A percentile compares a stretch with the other conserved stretches of the same genome.
Conservation (phyloP, 2,888 invertebrate genomes). For the Cryptus armator region DNA sequence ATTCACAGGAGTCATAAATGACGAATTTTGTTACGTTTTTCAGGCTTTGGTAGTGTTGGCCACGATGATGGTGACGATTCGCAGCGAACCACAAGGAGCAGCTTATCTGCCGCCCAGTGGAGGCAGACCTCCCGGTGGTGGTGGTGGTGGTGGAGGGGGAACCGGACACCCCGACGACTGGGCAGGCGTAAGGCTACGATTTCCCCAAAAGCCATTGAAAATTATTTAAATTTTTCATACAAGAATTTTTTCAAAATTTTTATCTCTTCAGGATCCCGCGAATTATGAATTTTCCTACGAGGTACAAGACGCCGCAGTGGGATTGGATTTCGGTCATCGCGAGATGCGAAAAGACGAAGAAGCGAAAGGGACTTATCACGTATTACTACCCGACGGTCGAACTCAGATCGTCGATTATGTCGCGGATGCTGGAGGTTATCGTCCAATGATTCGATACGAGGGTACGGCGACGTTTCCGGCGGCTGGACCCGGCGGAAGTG, state of each 20-base stretch:
- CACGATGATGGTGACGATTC: conserved; percentile 84
- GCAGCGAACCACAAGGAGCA: conserved; percentile 85
- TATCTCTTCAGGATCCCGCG: conserved; percentile 86
- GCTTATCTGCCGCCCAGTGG: conserved; percentile 87
- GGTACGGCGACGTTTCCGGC: conserved; percentile 83
- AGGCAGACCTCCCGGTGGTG: conserved; percentile 71
- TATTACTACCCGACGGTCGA: conserved; percentile 88
- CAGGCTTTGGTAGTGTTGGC: conserved; percentile 75
- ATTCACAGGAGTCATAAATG: neutral
- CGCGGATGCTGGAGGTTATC: conserved; percentile 88
- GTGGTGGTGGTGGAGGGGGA: conserved; percentile 67
- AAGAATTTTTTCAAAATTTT: neutral
- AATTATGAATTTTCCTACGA: conserved; percentile 89
- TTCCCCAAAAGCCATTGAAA: neutral
- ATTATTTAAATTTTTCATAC: neutral
- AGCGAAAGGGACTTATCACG: conserved; percentile 89
- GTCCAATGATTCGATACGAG: conserved; percentile 87
- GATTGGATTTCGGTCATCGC: conserved; percentile 88
- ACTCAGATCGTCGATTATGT: conserved; percentile 89
- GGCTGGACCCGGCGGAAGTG: conserved; percentile 59
- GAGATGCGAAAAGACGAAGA: conserved; percentile 89
- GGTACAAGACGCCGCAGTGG: conserved; percentile 87
- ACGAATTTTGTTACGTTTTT: neutral
- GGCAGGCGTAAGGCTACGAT: conserved; percentile 80
- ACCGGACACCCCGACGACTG: conserved; percentile 84